Base-by-base conservation (phyloP, 2,797 vertebrate genomes). In the Salarias fasciatus region DNA sequence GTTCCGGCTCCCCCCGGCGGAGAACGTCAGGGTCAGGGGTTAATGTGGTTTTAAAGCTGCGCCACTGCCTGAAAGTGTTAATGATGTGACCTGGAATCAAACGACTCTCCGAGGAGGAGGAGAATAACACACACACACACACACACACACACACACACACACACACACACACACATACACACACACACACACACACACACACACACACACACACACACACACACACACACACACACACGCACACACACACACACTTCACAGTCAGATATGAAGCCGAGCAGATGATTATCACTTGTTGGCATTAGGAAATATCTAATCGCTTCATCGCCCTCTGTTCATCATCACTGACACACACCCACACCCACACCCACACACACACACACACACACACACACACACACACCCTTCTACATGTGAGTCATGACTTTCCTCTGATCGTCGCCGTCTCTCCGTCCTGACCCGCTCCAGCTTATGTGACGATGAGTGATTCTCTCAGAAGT, bases 401-500 rank as follows among this genome's bases (percentile, higher is more conserved):
- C 4, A 8, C 30, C 30, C 67, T 81, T 75, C 80, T 55, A 69
- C 77, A 55, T 68, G 66, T 67, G 82, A 86, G 74, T 85, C 85
- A 80, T 72, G 65, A 55, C 75, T 84, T 80, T 63, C 54, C 77
- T 81, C 77, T 62, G 67, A 86, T 84, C 66, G 86, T 72, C 74
- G 71, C 65, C 56, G 69, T 66, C 52, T 18, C 58, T 52, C 50
- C 18, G 50, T 65, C 64, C 57, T 68, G 83, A 81, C 77, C 79
- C 45, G 60, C 66, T 80, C 59, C 40, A 1, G 33, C 61, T 63
- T 73, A 77, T 78, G 65, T 65, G 77, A 75, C 3, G 6, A 53
- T 63, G 60, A 79, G 46, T 29, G 67, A 75, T 64, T 81, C 41
- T 60, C 49, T 49, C 6, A 53, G 62, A 80, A 76, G 69, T 80